Evolutionary conservation across 1,140 invertebrate species (phyloP).

Genomic region (Yoshiicerus persimilis): DNA sequence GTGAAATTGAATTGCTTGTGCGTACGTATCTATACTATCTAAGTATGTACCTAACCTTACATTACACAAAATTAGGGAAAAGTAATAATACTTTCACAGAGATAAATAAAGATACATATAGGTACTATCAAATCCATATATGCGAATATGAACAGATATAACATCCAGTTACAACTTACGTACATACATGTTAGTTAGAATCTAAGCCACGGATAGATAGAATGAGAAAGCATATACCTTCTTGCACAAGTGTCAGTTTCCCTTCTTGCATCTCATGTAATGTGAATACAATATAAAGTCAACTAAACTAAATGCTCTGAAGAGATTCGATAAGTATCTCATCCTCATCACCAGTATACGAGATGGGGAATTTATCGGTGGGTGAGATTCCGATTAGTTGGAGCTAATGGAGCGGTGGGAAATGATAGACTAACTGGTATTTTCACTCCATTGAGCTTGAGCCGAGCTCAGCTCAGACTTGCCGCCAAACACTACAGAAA

Average conservation of each 20-base stretch:
- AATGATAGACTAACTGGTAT: conserved; percentile 49
- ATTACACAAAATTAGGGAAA: neutral
- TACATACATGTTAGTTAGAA: too few species aligned
- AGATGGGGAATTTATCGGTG: conserved; percentile 39
- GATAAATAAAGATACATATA: neutral
- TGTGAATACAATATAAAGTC: conserved; percentile 6
- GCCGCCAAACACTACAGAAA: conserved; percentile 5
- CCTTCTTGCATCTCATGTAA: neutral
- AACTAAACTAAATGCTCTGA: conserved; percentile 6
- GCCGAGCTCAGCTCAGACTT: neutral
- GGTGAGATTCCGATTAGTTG: conserved; percentile 41
- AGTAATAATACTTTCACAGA: neutral
- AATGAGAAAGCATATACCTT: too few species aligned
- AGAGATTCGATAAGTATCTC: conserved; percentile 8
- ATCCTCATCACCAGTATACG: conserved; percentile 25
- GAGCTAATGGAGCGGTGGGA: conserved; percentile 48
- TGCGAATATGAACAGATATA: neutral
- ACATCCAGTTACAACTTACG: too few species aligned
- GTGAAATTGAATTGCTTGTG: conserved; percentile 27
- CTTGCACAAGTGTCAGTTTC: neutral
- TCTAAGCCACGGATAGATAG: too few species aligned
- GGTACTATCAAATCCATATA: neutral
- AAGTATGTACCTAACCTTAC: neutral
- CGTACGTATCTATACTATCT: neutral
- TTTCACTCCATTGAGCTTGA: conserved; percentile 48